Conservation (phyloP, 1,140 invertebrate species). For the Atta colombica region DNA sequence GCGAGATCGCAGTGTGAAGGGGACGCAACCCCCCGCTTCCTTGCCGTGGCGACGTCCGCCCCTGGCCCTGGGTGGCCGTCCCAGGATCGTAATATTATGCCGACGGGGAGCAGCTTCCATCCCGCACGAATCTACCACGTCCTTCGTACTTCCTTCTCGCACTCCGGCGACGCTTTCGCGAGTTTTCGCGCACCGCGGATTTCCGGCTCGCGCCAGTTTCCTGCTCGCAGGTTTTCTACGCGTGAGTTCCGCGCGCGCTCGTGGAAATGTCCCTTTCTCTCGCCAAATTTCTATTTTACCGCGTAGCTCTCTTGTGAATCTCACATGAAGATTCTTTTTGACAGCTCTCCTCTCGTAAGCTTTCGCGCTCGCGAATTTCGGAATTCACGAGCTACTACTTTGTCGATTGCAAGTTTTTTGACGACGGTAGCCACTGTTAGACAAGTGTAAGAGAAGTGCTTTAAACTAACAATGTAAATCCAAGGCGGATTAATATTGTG, state of each 20-base stretch:
- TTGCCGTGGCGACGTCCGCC: constrained; percentile 72
- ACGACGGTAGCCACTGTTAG: neutral
- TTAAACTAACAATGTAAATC: neutral
- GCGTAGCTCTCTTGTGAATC: neutral
- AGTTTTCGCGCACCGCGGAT: constrained; percentile 31
- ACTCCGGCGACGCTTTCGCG: constrained; percentile 24
- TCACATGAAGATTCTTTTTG: neutral
- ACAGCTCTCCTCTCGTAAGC: neutral
- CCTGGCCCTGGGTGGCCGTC: constrained; percentile 72
- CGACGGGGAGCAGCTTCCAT: constrained; percentile 75
- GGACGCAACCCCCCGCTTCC: constrained; percentile 73
- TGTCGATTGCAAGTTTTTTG: neutral
- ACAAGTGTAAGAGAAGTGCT: constrained; percentile 27
- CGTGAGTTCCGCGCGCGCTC: neutral
- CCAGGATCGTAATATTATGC: constrained; percentile 75
- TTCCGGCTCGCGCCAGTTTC: constrained; percentile 58
- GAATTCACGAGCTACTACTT: neutral
- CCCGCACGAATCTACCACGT: constrained; percentile 58
- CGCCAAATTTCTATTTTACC: neutral
- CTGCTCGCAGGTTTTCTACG: constrained; percentile 55
- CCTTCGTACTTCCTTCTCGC: constrained; percentile 62
- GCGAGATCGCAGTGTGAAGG: constrained; percentile 56
- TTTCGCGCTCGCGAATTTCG: neutral
- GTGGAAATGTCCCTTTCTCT: neutral
- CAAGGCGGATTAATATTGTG: neutral